phyloP scores from a whole-genome alignment of 2,113 vertebrate genomes.

The Ctenodactylus gundi region DNA sequence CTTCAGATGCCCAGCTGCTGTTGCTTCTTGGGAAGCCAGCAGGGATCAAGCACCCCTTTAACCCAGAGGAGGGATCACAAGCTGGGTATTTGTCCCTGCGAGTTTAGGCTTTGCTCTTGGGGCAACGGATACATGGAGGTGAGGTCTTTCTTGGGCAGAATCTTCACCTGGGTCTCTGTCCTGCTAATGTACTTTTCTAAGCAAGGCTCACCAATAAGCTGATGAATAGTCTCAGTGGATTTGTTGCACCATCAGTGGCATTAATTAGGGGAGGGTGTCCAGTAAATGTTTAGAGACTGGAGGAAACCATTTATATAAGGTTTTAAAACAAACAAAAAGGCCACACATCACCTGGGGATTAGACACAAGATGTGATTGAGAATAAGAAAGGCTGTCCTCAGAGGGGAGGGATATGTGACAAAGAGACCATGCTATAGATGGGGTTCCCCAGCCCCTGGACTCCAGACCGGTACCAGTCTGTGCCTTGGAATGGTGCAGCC shows the following conservation, averaged over 20 bases:
- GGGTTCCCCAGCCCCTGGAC: too few species aligned
- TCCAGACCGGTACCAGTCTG: too few species aligned
- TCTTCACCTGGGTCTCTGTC: neutral
- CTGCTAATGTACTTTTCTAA: neutral
- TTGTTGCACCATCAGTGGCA: neutral
- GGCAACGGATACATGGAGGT: neutral
- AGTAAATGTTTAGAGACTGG: conserved; percentile 4
- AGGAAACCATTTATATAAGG: neutral
- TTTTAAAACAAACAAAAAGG: neutral
- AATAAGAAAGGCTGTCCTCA: neutral
- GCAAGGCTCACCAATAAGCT: neutral
- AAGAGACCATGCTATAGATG: too few species aligned
- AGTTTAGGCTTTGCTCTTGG: neutral
- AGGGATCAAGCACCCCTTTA: neutral
- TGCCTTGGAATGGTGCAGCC: too few species aligned
- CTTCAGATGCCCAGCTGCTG: conserved; percentile 35
- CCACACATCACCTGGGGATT: neutral
- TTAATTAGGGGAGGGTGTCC: neutral
- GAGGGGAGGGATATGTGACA: accelerated
- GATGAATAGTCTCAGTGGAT: neutral
- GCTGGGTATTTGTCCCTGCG: neutral
- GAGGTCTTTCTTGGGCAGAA: neutral
- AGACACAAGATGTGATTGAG: neutral
- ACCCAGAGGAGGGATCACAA: neutral
- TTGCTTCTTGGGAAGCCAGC: conserved; percentile 28